Conservation (phyloP, 2,113 vertebrate genomes). For the Chitala chitala region DNA sequence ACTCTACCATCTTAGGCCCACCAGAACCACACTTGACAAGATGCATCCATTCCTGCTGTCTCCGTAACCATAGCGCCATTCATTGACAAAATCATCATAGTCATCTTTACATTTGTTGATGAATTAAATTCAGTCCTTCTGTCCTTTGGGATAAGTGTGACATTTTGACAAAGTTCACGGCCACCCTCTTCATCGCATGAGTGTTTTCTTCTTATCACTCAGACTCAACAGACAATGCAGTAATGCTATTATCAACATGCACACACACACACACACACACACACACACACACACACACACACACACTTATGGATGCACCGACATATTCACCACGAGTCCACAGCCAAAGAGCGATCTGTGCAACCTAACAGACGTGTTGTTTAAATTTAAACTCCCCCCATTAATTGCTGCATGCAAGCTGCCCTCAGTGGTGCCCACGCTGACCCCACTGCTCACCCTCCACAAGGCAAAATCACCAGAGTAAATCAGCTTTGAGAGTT, state of each 20-base stretch:
- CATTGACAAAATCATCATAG: too few species aligned
- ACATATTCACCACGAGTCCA: conserved; percentile 15
- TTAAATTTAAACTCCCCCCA: background rate
- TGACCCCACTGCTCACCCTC: background rate
- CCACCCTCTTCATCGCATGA: conserved; percentile 54
- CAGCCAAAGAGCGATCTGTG: conserved; percentile 8
- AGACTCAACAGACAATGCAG: conserved; percentile 54
- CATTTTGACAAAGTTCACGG: conserved; percentile 46
- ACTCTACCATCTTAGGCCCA: background rate
- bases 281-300: too few species aligned
- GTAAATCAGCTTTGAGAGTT: background rate
- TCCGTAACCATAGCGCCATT: background rate
- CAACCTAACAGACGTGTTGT: conserved; percentile 15
- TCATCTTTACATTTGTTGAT: background rate
- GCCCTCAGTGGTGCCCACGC: background rate
- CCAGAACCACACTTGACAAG: background rate
- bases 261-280: too few species aligned
- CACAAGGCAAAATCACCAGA: background rate
- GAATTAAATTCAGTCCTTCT: conserved; percentile 23
- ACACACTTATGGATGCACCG: too few species aligned
- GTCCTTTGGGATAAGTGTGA: conserved; percentile 33
- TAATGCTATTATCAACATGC: conserved; percentile 58
- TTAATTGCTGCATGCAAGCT: background rate
- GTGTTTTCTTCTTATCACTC: conserved; percentile 58
- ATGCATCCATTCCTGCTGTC: background rate